Conservation (phyloP, 2,888 invertebrate genomes). For the Drosophila neotestacea region DNA sequence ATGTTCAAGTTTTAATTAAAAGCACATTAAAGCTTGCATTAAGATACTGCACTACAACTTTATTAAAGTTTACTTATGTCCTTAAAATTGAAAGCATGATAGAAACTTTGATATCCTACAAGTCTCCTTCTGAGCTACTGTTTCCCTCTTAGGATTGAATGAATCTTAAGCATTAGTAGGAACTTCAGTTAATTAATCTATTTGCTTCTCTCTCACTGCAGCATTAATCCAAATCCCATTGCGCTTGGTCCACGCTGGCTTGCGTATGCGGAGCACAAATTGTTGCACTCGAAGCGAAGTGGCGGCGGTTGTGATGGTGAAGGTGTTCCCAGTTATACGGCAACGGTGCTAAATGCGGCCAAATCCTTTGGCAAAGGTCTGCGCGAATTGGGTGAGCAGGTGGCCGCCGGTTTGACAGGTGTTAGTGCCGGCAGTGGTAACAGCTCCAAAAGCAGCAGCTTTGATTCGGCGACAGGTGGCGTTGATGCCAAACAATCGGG, state of each 20-base stretch:
- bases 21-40: not conserved
- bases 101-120: too few species aligned
- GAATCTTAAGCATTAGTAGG: not conserved
- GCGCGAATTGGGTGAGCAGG: slow-evolving; percentile 95
- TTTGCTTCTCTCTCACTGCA: slow-evolving; percentile 41
- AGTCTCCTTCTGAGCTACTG: not conserved
- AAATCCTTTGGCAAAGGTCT: slow-evolving; percentile 96
- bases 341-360: slow-evolving; percentile 97
- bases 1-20: too few species aligned
- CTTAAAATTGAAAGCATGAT: too few species aligned
- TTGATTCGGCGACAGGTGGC: slow-evolving; percentile 85
- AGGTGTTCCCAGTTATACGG: slow-evolving; percentile 95
- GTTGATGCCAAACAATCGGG: slow-evolving; percentile 92
- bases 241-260: slow-evolving; percentile 94
- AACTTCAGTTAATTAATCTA: not conserved
- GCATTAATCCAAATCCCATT: slow-evolving; percentile 90
- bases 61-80: too few species aligned
- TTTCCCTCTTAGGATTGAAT: not conserved
- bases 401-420: slow-evolving; percentile 95
- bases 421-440: slow-evolving; percentile 84
- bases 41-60: too few species aligned
- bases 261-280: slow-evolving; percentile 94
- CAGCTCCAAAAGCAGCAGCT: slow-evolving; percentile 86
- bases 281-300: slow-evolving; percentile 91
- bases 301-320: slow-evolving; percentile 94